A percentile compares a stretch with the other conserved stretches of the same genome.
These are phyloP conservation scores for Regulus satrapa DNA, from an alignment of 2,113 vertebrate genomes.

Conservation along the genomic window DNA sequence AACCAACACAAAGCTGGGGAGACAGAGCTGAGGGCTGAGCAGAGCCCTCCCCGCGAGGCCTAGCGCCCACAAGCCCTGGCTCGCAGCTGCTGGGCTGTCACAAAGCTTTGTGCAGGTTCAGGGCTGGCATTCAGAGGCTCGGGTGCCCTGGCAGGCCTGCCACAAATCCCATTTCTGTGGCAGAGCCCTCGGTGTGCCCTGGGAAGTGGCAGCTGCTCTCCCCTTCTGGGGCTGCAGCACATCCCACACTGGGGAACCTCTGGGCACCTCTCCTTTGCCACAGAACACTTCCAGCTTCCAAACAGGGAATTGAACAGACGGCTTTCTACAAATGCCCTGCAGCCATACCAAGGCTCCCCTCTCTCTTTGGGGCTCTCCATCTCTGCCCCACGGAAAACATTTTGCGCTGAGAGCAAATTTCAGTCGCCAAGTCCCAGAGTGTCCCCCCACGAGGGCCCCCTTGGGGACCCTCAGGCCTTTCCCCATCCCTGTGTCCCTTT, in stretches of 20 bases:
- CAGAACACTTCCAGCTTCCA: background rate
- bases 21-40: background rate
- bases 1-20: background rate
- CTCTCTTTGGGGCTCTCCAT: background rate
- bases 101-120: background rate
- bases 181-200: background rate
- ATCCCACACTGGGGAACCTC: fast-evolving
- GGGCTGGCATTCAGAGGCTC: background rate
- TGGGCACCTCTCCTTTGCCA: background rate
- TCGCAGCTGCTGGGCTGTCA: background rate
- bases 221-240: background rate
- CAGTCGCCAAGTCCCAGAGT: background rate
- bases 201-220: background rate
- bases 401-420: background rate
- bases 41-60: background rate
- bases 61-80: background rate
- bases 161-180: fast-evolving
- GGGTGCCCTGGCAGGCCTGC: background rate
- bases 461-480: background rate
- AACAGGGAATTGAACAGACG: fast-evolving
- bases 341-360: background rate
- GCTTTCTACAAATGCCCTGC: background rate
- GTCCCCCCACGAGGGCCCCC: too few relatives aligned
- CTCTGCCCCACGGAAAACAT: fast-evolving
- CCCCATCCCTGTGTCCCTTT: background rate